phyloP scores from a whole-genome alignment of 2,888 invertebrate genomes.

The Lepidochitona cinerea region DNA sequence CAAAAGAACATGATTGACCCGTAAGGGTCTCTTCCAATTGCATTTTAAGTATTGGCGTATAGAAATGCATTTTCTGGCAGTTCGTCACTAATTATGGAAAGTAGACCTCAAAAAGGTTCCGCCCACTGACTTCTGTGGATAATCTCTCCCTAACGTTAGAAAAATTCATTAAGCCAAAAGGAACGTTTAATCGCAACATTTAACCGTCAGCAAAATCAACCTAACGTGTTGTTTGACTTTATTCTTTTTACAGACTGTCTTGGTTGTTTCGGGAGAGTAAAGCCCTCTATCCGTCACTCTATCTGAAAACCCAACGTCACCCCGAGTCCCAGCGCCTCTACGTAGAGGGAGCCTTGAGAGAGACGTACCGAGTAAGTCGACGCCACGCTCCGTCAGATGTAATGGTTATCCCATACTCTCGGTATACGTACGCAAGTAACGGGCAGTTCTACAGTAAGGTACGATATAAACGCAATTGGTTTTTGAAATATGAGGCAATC shows the following conservation, averaged over 20 bases:
- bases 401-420: conserved; percentile 44
- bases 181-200: too few species aligned
- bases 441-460: conserved; percentile 42
- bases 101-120: too few species aligned
- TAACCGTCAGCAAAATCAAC: too few species aligned
- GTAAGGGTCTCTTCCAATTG: too few species aligned
- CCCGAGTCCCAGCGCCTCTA: conserved; percentile 14
- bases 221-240: too few species aligned
- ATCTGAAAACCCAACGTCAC: conserved; percentile 71
- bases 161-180: not conserved
- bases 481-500: not conserved
- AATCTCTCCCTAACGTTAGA: not conserved
- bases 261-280: conserved; percentile 82
- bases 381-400: conserved; percentile 26
- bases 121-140: not conserved
- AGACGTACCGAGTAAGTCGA: conserved; percentile 45
- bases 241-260: conserved; percentile 64
- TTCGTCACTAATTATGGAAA: too few species aligned
- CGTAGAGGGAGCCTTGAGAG: conserved; percentile 43
- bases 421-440: conserved; percentile 40
- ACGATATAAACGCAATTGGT: not conserved
- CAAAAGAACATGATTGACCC: too few species aligned
- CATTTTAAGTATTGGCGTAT: too few species aligned
- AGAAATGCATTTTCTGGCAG: too few species aligned
- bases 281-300: conserved; percentile 81